These are phyloP conservation scores for Notarius lentiginosus DNA, from an alignment of 2,113 vertebrate genomes.

Conservation along the genomic window DNA sequence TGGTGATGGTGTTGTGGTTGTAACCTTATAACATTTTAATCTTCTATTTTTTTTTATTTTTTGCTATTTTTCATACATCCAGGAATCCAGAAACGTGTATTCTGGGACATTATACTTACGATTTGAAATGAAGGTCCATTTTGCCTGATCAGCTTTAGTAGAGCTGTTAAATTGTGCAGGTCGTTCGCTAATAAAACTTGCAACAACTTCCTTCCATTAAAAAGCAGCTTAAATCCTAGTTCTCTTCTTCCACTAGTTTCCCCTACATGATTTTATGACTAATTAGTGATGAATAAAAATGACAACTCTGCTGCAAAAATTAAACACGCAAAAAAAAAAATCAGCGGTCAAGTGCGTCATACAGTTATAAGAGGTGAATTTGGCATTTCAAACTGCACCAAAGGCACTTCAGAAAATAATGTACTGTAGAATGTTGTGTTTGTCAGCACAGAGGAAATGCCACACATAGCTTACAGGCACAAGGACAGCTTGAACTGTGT, in stretches of 20 bases:
- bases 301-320: not conserved
- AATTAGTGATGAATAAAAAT: not conserved
- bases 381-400: not conserved
- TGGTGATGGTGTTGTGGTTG: too few species aligned
- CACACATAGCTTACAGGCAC: not conserved
- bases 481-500: slow-evolving; percentile 6
- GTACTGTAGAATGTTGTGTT: not conserved
- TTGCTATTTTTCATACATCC: not conserved
- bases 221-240: not conserved
- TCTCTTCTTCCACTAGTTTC: not conserved
- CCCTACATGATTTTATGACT: not conserved
- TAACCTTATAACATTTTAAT: not conserved
- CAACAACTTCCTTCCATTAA: not conserved
- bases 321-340: not conserved
- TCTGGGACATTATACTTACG: not conserved
- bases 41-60: not conserved
- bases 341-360: not conserved
- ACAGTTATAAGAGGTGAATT: not conserved
- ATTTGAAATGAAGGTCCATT: not conserved
- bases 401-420: not conserved
- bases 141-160: not conserved
- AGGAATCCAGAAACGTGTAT: not conserved
- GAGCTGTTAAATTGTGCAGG: not conserved
- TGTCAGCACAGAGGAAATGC: slow-evolving; percentile 1
- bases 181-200: not conserved